Percentiles rank a stretch among this genome's conserved stretches.
These are phyloP conservation scores for Oreocharis arfaki DNA, from an alignment of 2,113 vertebrate species.

Conservation along the genomic window DNA sequence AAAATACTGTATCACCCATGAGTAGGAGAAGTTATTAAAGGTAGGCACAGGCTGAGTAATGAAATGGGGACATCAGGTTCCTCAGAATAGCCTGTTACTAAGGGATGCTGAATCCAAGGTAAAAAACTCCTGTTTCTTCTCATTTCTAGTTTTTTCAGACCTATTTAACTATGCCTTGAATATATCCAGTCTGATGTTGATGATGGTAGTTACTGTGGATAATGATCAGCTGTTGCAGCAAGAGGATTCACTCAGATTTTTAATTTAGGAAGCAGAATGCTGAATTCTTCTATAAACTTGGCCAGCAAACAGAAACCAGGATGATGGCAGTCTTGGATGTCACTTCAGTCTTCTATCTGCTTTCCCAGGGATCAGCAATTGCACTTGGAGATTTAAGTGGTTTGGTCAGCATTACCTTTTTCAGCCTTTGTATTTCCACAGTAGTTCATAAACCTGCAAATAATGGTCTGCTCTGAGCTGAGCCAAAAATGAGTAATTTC, in stretches of 20 bases:
- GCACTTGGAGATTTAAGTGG: neutral
- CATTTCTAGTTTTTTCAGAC: conserved; percentile 8
- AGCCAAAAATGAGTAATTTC: conserved; percentile 32
- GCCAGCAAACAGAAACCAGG: neutral
- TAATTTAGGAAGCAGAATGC: neutral
- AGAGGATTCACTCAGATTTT: neutral
- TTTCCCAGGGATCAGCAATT: neutral
- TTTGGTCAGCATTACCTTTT: neutral
- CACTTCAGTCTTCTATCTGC: neutral
- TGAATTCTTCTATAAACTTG: neutral
- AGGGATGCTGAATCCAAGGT: conserved; percentile 23
- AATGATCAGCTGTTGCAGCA: conserved; percentile 9
- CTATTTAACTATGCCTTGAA: conserved; percentile 12
- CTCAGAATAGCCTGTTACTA: conserved; percentile 31
- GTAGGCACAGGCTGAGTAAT: conserved; percentile 9
- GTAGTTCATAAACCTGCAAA: conserved; percentile 12
- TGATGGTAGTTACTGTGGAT: neutral
- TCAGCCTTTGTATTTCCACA: neutral
- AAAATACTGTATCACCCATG: neutral
- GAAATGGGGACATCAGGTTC: conserved; percentile 9
- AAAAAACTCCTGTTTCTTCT: conserved; percentile 13
- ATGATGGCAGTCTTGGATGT: neutral
- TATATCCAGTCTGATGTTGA: neutral
- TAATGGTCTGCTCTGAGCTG: neutral
- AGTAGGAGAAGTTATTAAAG: conserved; percentile 31